Evolutionary conservation across 2,888 invertebrate genomes (phyloP).

Genomic region (Tiliacea citrago): DNA sequence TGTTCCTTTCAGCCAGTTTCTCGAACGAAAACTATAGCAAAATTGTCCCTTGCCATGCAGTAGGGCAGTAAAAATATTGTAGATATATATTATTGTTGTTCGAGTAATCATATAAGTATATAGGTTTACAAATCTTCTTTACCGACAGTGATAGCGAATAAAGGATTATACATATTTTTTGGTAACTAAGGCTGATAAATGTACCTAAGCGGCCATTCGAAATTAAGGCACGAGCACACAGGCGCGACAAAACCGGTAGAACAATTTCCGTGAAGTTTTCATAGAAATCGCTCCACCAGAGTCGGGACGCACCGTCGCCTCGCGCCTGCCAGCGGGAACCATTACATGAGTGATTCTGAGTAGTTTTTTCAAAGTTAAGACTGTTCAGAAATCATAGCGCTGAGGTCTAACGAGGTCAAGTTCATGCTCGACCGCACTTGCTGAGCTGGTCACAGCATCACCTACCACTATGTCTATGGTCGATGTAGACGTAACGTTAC

Average conservation of each 20-base stretch:
- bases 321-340: no score
- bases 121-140: not conserved
- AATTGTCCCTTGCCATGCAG: no score
- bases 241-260: no score
- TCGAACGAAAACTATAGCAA: no score
- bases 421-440: not conserved
- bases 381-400: slow-evolving; percentile 22
- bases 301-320: no score
- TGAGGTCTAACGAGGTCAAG: not conserved
- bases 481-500: not conserved
- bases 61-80: no score
- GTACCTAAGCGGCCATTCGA: not conserved
- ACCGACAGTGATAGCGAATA: not conserved
- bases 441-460: not conserved
- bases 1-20: no score
- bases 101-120: no score
- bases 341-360: not conserved
- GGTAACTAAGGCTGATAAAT: not conserved
- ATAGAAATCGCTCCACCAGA: no score
- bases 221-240: not conserved
- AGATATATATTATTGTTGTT: no score
- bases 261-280: no score
- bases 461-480: no score
- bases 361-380: slow-evolving; percentile 16
- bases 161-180: not conserved